Base-by-base conservation (phyloP, 2,888 invertebrate species). In the Cactoblastis cactorum region DNA sequence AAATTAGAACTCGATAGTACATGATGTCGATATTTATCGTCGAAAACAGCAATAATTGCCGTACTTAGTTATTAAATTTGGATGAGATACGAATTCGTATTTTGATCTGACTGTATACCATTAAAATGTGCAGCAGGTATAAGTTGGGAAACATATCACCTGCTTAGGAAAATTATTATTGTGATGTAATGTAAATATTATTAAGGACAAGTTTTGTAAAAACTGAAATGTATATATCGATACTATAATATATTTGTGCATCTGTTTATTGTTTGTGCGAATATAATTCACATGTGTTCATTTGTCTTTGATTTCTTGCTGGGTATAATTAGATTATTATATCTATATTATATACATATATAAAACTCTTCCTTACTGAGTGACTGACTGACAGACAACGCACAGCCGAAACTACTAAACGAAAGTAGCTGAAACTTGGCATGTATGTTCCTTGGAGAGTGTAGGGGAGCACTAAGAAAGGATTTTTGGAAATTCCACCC, bases 261-360 rank as follows among this genome's bases (percentile, higher is more conserved):
- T 75, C 59, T 78, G 74, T 77, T 80, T 59, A 75, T 77, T 80
- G 77, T 80, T 83, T 80, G 71, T 80, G 83, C 77, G 71, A 85
- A 84, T 85, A 85, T 77, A 84, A 79, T 75, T 74, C 69, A 74
- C 65, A 71, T 69, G 69, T 71, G 69, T 73, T 72, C 35, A 53
- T 53, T 56, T 45, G 51, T 53, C 55, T 71, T 75, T 74, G 53
- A 61, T 64, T 71, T 50, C 14, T 28, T 35, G 8, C 6, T 18
- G 8, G 1, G 8, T 32, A 32, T 22, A 41, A 19, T n/a, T n/a
- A n/a, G n/a, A n/a, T n/a, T n/a, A n/a, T n/a, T n/a, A n/a, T n/a
- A n/a, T n/a, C n/a, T n/a, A n/a, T n/a, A n/a, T n/a, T n/a, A n/a
- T n/a, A n/a, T n/a, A n/a, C n/a, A n/a, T n/a, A n/a, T n/a, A n/a